Evolutionary conservation across 2,113 vertebrate species (phyloP).

Genomic region (Oophaga pumilio): DNA sequence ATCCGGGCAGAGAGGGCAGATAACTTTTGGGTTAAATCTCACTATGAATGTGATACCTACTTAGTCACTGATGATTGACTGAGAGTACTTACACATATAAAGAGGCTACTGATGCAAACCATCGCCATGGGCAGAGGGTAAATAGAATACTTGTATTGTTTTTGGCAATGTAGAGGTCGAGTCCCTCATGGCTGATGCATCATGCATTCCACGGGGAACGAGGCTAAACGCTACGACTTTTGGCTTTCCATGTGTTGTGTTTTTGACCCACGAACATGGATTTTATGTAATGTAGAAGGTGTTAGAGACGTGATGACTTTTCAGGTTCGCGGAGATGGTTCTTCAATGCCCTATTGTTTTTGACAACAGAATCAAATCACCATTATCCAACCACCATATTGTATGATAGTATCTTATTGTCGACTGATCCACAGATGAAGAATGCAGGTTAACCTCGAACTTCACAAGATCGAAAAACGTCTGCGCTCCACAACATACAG

Average conservation of each 20-base stretch:
- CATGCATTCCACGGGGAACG: not conserved
- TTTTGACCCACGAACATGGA: not conserved
- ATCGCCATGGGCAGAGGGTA: not conserved
- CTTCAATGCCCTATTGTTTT: constrained; percentile 30
- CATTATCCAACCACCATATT: not conserved
- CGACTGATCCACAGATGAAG: not conserved
- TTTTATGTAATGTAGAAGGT: constrained; percentile 42
- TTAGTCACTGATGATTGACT: not conserved
- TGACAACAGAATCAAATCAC: not conserved
- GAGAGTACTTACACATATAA: constrained; percentile 10
- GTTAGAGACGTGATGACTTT: constrained; percentile 34
- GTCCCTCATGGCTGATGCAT: not conserved
- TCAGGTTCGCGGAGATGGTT: not conserved
- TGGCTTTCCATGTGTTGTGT: constrained; percentile 5
- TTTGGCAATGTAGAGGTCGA: not conserved
- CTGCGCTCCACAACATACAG: not conserved
- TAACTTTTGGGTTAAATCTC: not conserved
- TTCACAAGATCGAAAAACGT: not conserved
- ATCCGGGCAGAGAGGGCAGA: not conserved
- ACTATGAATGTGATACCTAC: not conserved
- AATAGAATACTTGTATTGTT: constrained; percentile 1
- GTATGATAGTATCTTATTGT: not conserved
- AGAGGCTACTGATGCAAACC: not conserved
- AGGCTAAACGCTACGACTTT: not conserved
- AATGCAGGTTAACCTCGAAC: constrained; percentile 20